Conservation (phyloP, 2,113 vertebrate species). For the Pseudopodoces humilis region DNA sequence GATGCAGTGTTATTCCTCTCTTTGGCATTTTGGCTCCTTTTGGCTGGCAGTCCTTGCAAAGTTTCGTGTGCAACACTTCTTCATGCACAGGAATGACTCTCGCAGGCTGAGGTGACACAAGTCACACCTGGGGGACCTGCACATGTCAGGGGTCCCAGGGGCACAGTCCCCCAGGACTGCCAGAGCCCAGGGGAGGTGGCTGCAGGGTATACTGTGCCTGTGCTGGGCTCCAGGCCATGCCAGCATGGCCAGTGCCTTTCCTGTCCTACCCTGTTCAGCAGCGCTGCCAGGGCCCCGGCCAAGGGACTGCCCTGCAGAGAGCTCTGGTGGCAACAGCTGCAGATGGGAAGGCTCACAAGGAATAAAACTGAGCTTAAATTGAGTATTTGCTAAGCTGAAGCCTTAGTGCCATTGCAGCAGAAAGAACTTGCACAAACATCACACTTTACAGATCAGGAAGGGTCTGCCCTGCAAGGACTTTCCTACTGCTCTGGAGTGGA, state of each 20-base stretch:
- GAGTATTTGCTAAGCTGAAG: background rate
- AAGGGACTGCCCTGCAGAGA: background rate
- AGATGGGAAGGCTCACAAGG: background rate
- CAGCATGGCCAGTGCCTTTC: background rate
- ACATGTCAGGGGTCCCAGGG: background rate
- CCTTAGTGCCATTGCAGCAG: background rate
- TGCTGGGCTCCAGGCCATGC: rapidly evolving
- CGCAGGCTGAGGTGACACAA: background rate
- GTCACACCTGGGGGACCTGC: rapidly evolving
- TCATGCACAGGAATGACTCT: background rate
- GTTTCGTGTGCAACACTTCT: rapidly evolving
- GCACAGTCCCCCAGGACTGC: background rate
- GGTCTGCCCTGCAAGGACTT: background rate
- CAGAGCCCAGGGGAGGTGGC: background rate
- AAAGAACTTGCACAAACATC: background rate
- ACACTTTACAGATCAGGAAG: background rate
- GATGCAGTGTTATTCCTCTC: background rate
- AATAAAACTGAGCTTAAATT: background rate
- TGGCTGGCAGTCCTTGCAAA: background rate
- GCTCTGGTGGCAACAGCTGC: background rate
- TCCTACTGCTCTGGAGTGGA: background rate
- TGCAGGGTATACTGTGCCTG: rapidly evolving
- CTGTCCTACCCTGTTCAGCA: background rate
- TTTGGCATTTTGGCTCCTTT: background rate
- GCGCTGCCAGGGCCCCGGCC: rapidly evolving